Conservation (phyloP, 2,797 vertebrate genomes). For the Psittacula derbiana region DNA sequence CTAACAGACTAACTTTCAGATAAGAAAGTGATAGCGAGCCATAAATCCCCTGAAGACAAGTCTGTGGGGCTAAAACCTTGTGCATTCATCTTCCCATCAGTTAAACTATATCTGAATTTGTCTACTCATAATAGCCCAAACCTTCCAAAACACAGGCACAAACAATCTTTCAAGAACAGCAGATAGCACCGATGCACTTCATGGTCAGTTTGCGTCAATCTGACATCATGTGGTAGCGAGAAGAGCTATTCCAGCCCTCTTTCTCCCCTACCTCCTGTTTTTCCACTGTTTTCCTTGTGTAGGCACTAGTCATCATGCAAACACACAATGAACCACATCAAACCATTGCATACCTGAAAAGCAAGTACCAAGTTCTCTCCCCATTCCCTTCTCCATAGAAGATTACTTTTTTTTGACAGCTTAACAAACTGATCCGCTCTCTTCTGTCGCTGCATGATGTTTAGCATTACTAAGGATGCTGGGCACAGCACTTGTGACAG, state of each 20-base stretch:
- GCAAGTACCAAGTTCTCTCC: not conserved
- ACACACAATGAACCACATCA: not conserved
- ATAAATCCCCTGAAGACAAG: not conserved
- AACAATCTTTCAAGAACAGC: not conserved
- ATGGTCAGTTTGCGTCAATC: not conserved
- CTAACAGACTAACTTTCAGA: not conserved
- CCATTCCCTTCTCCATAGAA: not conserved
- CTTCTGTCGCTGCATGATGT: not conserved
- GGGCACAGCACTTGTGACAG: not conserved
- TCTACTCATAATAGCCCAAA: not conserved
- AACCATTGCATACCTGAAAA: not conserved
- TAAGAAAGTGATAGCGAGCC: not conserved
- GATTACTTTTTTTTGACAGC: not conserved
- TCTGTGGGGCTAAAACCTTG: not conserved
- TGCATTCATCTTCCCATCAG: not conserved
- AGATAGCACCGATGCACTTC: not conserved
- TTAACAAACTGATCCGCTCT: not conserved
- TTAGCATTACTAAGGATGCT: not conserved
- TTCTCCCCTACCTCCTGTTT: not conserved
- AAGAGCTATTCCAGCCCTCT: not conserved
- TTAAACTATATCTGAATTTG: not conserved
- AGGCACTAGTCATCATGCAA: not conserved
- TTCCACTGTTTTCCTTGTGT: not conserved
- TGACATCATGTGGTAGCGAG: fast-evolving
- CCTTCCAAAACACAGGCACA: not conserved